Base-by-base conservation (phyloP, 2,113 vertebrate genomes). In the Bungarus multicinctus region DNA sequence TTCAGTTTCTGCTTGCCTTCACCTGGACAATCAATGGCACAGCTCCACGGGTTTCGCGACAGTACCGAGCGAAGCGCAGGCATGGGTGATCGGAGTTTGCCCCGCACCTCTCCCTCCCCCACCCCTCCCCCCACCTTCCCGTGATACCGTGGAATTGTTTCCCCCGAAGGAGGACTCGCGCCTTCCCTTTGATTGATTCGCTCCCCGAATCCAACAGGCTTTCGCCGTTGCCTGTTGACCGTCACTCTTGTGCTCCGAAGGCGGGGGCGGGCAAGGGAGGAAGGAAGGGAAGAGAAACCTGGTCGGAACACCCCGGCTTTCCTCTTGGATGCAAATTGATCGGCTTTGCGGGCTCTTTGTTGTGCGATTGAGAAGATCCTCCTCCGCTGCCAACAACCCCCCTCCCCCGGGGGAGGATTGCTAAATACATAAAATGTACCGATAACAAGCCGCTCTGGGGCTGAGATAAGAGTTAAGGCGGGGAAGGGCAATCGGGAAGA, bases 351-450 rank as follows among this genome's bases (percentile, higher is more conserved):
- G 69, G 34, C 34, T 39, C 64, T 81, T 69, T 90, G 60, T 23
- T 39, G 60, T 50, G 43, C 22, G 89, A 81, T 54, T 1, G 39
- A 9, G 34, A 55, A 85, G 90, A 60, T 60, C 54, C 20, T 52
- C 47, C 53, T 25, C 90, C 53, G 11, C 30, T 23, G 11, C 47
- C 27, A 1, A 39, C 6, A 27, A 7, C 5, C 5, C 1, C 57
- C 0, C 4, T n/a, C n/a, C 6, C 22, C 58, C 11, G 22, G 91
- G 57, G 34, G 34, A 34, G 58, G 81, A 5, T 91, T 74, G 58
- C 89, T 45, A 88, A 93, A 88, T 69, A 45, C 91, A 64, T 89
- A 92, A 92, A 91, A 50, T 4, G 90, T 5, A 53, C 60, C 45
- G 69, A 92, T 89, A 85, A 85, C 43, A 57, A 45, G 57, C 74